phyloP scores from a whole-genome alignment of 1,140 invertebrate genomes.

The Solenopsis fugax region DNA sequence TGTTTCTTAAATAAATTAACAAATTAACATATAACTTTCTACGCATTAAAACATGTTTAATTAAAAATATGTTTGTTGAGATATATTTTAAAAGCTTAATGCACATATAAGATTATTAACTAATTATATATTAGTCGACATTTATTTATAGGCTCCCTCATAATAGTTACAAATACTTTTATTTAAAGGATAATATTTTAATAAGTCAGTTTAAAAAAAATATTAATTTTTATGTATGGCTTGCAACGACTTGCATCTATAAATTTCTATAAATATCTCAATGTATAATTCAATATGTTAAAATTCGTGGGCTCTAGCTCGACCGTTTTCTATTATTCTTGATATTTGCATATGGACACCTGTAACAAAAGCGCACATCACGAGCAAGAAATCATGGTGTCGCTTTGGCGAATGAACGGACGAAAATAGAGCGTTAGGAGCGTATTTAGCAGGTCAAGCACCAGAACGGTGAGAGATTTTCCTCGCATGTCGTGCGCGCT shows the following conservation, averaged over 20 bases:
- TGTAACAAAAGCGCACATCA: neutral
- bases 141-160: neutral
- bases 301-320: neutral
- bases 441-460: conserved; percentile 38
- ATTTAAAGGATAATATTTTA: neutral
- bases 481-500: conserved; percentile 27
- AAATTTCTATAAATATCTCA: conserved; percentile 15
- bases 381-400: neutral
- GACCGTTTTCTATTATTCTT: conserved; percentile 4
- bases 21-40: conserved; percentile 2
- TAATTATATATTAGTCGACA: neutral
- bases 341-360: neutral
- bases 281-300: neutral
- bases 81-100: neutral
- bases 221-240: neutral
- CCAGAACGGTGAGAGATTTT: conserved; percentile 61
- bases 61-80: neutral
- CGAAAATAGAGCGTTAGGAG: conserved; percentile 48
- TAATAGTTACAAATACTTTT: conserved; percentile 1
- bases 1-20: neutral
- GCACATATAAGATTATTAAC: neutral
- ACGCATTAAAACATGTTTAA: neutral
- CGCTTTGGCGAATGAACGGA: neutral
- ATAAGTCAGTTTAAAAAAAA: neutral
- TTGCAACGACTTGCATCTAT: neutral